These are phyloP conservation scores for Onchidella celtica DNA, from an alignment of 2,888 invertebrate genomes.

Conservation along the genomic window DNA sequence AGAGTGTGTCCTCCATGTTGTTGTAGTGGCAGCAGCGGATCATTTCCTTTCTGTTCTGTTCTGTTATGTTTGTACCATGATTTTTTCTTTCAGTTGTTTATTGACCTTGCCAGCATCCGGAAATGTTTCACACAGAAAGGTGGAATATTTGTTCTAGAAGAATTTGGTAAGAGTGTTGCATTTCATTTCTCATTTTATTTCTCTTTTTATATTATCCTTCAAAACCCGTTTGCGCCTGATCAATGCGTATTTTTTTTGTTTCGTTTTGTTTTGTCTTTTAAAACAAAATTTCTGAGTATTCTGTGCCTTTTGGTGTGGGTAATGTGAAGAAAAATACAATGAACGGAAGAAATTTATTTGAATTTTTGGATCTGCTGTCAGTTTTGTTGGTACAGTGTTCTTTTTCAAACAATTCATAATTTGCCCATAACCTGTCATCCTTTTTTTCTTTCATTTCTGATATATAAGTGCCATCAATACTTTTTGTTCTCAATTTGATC, in stretches of 20 bases:
- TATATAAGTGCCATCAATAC: too few relatives aligned
- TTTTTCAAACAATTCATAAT: too few relatives aligned
- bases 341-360: too few relatives aligned
- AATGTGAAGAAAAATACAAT: too few relatives aligned
- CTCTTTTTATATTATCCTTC: too few relatives aligned
- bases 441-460: not conserved
- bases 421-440: not conserved
- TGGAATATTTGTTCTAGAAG: constrained; percentile 99
- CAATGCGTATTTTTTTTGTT: too few relatives aligned
- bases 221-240: too few relatives aligned
- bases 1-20: constrained; percentile 27
- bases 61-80: constrained; percentile 55
- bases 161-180: constrained; percentile 93
- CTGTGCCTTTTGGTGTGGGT: too few relatives aligned
- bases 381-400: too few relatives aligned
- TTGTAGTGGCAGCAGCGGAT: constrained; percentile 20
- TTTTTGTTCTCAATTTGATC: too few relatives aligned
- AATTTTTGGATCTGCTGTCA: too few relatives aligned
- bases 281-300: not conserved
- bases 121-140: constrained; percentile 99
- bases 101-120: constrained; percentile 98
- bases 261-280: not conserved
- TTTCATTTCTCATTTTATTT: constrained; percentile 10
- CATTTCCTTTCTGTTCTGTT: constrained; percentile 42
- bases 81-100: constrained; percentile 95